Percentiles rank a stretch among this genome's conserved stretches.
Conservation (phyloP, 1,140 invertebrate species). For the Tribolium castaneum region DNA sequence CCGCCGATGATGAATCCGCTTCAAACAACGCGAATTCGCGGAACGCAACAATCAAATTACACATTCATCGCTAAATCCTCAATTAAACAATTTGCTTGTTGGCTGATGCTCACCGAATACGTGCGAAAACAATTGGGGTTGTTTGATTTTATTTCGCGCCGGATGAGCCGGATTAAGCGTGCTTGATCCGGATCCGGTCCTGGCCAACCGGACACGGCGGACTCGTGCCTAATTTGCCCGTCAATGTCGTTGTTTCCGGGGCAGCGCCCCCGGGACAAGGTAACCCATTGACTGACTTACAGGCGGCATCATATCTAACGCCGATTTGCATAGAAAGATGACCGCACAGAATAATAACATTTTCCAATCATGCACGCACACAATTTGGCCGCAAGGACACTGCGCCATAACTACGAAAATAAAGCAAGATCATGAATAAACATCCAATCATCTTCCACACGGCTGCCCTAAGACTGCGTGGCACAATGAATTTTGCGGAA, state of each 20-base stretch:
- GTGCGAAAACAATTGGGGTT: slow-evolving; percentile 26
- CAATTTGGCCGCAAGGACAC: slow-evolving; percentile 8
- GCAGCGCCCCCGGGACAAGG: slow-evolving; percentile 16
- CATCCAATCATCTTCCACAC: slow-evolving; percentile 14
- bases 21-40: background rate
- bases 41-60: slow-evolving; percentile 8
- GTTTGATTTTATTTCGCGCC: slow-evolving; percentile 8
- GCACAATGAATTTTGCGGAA: slow-evolving; percentile 18
- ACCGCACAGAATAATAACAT: background rate
- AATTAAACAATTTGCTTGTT: slow-evolving; percentile 26
- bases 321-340: slow-evolving; percentile 3
- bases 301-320: slow-evolving; percentile 8
- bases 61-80: slow-evolving; percentile 16
- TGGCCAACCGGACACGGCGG: slow-evolving; percentile 15
- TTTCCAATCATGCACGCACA: slow-evolving; percentile 4
- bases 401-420: slow-evolving; percentile 1
- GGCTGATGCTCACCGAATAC: slow-evolving; percentile 4
- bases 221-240: slow-evolving; percentile 30
- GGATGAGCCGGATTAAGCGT: slow-evolving; percentile 23
- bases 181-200: slow-evolving; percentile 16
- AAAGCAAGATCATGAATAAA: slow-evolving; percentile 2
- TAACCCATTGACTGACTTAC: slow-evolving; percentile 32
- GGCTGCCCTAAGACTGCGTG: background rate
- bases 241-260: slow-evolving; percentile 16
- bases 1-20: background rate